Evolutionary conservation across 1,140 invertebrate species (phyloP), one percentile per base, ranked within the genome.

Genomic region (Drosophila sproati): DNA sequence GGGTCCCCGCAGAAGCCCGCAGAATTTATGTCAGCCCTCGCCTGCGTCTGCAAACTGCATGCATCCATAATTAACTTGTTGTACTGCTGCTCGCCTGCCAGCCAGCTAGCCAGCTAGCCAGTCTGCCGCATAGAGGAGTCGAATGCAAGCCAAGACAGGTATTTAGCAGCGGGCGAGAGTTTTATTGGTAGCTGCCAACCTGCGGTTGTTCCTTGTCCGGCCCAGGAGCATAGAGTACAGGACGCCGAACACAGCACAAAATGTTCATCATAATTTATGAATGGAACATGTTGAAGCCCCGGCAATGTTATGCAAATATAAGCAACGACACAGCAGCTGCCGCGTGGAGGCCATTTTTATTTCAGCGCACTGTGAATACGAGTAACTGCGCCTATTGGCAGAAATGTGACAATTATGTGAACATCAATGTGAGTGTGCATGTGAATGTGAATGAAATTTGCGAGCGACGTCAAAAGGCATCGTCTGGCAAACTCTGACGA

Each of bases 21-120:
- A 67, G 50, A 83, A 88, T 87, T 87, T 89, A 87, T 77, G 66
- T 62, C 56, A 67, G 63, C 31, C 34, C 54, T 31, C 12, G n/a
- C 43, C 43, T 32, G 43, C 48, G 70, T 60, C 64, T 68, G 61
- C 79, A 74, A 70, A 43, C 68, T 80, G 83, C 80, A 80, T 70
- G 80, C 83, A 77, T 83, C 66, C 73, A 68, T 88, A 89, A 83
- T 87, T 89, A 88, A 87, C 83, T 87, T 89, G 83, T 88, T 88
- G 80, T 88, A 56, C 76, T 69, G 39, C 39, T 64, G 69, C 37
- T 64, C 52, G 76, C 66, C 75, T 20, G 20, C 20, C 20, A 20
- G 20, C 20, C 20, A 20, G 20, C 20, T 20, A 20, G 20, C 20
- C 20, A 20, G 20, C 20, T 20, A 20, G 20, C 20, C 20, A 20